These are phyloP conservation scores for Glaucidium brasilianum DNA, from an alignment of 2,113 vertebrate species.

Conservation along the genomic window DNA sequence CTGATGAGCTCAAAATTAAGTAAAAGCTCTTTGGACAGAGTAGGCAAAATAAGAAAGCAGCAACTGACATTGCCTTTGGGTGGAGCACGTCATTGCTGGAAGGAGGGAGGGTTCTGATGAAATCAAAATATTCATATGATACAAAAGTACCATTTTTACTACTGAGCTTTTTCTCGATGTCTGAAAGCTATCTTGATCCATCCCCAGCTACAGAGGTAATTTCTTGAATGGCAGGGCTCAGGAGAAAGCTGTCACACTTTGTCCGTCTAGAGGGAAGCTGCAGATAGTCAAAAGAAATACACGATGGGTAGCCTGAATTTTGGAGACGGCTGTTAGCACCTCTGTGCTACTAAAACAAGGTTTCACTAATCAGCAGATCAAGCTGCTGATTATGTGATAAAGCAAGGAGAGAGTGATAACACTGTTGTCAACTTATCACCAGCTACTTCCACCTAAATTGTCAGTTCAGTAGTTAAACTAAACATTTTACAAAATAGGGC, in stretches of 20 bases:
- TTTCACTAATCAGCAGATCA: neutral
- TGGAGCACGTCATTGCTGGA: neutral
- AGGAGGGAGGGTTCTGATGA: neutral
- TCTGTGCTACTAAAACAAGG: neutral
- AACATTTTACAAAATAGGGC: constrained; percentile 12
- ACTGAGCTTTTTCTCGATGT: neutral
- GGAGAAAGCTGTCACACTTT: neutral
- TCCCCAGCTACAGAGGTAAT: neutral
- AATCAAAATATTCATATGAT: neutral
- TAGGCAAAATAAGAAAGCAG: neutral
- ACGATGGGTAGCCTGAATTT: neutral
- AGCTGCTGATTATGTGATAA: constrained; percentile 19
- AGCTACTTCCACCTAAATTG: neutral
- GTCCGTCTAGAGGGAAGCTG: neutral
- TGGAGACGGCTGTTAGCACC: neutral
- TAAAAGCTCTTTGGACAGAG: neutral
- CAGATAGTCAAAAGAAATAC: neutral
- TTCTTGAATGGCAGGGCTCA: neutral
- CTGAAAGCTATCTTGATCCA: neutral
- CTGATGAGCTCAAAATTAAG: neutral
- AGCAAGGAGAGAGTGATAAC: neutral
- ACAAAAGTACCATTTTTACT: neutral
- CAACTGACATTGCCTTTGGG: neutral
- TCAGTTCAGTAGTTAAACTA: constrained; percentile 18
- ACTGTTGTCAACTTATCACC: neutral